Percentiles rank a stretch among this genome's conserved stretches.
These are phyloP conservation scores for Motacilla alba DNA, from an alignment of 2,113 vertebrate genomes.

Conservation along the genomic window DNA sequence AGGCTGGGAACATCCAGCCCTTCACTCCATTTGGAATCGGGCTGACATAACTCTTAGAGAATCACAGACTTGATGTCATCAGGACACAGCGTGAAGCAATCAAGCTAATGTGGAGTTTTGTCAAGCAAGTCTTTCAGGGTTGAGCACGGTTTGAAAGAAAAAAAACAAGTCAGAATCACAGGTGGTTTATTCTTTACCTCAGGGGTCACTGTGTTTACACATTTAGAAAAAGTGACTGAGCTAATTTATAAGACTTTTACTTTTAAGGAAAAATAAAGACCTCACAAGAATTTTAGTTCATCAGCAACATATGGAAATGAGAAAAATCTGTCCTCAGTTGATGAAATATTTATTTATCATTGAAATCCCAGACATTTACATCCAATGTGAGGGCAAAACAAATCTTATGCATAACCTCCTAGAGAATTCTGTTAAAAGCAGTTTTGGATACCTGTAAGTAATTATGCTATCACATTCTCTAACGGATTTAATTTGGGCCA, in stretches of 20 bases:
- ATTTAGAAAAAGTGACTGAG: neutral
- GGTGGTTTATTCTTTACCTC: constrained; percentile 3
- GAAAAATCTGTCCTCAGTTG: constrained; percentile 28
- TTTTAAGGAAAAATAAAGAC: constrained; percentile 13
- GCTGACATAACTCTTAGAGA: constrained; percentile 19
- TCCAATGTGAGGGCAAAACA: constrained; percentile 52
- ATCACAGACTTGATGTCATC: neutral
- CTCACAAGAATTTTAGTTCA: constrained; percentile 17
- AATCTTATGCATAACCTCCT: constrained; percentile 55
- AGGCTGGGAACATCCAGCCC: constrained; percentile 7
- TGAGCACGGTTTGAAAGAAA: neutral
- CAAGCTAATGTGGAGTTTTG: constrained; percentile 31
- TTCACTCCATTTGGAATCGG: neutral
- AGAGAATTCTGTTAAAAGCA: constrained; percentile 65
- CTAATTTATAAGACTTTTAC: neutral
- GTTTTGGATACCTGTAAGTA: constrained; percentile 74
- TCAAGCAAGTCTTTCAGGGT: neutral
- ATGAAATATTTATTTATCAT: constrained; percentile 59
- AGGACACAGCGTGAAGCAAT: constrained; percentile 1
- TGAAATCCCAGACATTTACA: constrained; percentile 57
- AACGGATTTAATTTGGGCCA: constrained; percentile 75
- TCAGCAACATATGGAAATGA: constrained; percentile 19
- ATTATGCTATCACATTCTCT: constrained; percentile 76
- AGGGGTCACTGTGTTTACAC: neutral
- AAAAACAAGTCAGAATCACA: neutral